Conservation (phyloP, 1,140 invertebrate genomes). For the Zaprionus ghesquierei region DNA sequence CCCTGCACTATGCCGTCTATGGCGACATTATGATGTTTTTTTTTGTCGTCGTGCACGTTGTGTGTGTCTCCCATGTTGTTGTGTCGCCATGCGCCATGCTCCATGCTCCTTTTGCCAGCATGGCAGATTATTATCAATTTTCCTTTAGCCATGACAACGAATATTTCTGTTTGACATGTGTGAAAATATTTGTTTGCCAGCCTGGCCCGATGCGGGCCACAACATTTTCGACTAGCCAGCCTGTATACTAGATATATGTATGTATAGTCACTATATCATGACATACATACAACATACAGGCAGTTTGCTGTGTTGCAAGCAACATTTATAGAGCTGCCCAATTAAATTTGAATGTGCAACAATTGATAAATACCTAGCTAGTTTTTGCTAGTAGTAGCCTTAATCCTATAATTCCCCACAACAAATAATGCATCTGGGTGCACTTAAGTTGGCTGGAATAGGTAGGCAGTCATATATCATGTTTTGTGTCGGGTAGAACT, state of each 20-base stretch:
- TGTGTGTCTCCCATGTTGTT: not conserved
- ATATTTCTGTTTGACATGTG: constrained; percentile 70
- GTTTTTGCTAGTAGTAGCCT: not conserved
- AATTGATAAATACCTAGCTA: not conserved
- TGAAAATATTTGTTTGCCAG: constrained; percentile 54
- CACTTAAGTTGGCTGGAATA: not conserved
- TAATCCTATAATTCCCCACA: not conserved
- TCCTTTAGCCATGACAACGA: constrained; percentile 68
- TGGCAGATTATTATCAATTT: constrained; percentile 60
- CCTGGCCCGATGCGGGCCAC: constrained; percentile 25
- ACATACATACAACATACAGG: not conserved
- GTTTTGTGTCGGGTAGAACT: not conserved
- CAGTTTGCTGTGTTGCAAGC: not conserved
- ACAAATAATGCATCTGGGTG: not conserved
- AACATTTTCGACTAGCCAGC: not conserved
- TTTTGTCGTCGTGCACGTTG: constrained; percentile 28
- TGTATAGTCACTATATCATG: not conserved
- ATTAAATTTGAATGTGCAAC: not conserved
- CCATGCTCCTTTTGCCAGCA: not conserved
- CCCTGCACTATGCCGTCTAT: constrained; percentile 1
- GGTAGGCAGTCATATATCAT: not conserved
- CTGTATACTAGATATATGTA: not conserved
- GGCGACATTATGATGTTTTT: constrained; percentile 46
- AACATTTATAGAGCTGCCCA: not conserved
- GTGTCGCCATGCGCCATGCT: not conserved